These are phyloP conservation scores for Leptoclinus maculatus DNA, from an alignment of 2,797 vertebrate genomes.

Conservation along the genomic window DNA sequence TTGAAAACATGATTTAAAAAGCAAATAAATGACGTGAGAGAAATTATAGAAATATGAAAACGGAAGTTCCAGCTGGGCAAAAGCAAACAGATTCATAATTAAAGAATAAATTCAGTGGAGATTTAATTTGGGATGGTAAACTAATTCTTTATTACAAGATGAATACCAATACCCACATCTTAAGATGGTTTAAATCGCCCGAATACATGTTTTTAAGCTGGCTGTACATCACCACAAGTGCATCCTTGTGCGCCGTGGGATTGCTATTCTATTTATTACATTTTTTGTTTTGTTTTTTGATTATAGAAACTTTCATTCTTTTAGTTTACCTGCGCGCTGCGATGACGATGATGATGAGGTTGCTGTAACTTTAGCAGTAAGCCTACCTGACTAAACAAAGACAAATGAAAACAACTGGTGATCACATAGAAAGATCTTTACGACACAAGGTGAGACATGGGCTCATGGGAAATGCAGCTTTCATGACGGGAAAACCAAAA, in stretches of 20 bases:
- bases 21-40: neutral
- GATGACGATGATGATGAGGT: neutral
- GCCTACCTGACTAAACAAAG: neutral
- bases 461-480: neutral
- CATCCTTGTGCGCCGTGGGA: neutral
- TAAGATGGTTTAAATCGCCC: neutral
- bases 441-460: neutral
- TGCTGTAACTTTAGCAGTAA: neutral
- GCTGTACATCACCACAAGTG: neutral
- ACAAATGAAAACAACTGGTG: neutral
- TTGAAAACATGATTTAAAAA: slow-evolving; percentile 1
- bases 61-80: neutral
- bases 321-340: neutral
- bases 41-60: neutral
- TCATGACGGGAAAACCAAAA: neutral
- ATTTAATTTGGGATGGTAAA: slow-evolving; percentile 4
- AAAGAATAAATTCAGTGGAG: neutral
- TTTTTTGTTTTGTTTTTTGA: neutral
- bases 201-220: neutral
- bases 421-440: neutral
- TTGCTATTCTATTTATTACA: neutral
- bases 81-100: slow-evolving; percentile 1
- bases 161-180: neutral
- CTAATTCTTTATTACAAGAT: neutral
- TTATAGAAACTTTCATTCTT: neutral